Evolutionary conservation across 2,113 vertebrate genomes (phyloP).

Genomic region (Pelusios castaneus): DNA sequence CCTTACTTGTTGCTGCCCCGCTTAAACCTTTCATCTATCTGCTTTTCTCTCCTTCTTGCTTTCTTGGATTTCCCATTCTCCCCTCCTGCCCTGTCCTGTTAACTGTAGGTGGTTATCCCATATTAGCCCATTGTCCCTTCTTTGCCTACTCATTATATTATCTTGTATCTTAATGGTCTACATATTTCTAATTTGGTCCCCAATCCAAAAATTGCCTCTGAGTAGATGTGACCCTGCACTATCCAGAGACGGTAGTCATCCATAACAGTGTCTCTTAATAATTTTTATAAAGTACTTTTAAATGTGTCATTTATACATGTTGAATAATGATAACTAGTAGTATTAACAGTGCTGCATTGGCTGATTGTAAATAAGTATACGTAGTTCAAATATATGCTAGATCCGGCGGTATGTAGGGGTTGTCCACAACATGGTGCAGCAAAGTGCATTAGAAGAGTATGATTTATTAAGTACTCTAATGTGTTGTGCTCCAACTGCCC

Average conservation of each 20-base stretch:
- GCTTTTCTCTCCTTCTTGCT: neutral
- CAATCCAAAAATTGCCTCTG: no score
- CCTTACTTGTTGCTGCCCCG: slow-evolving; percentile 10
- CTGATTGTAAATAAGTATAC: no score
- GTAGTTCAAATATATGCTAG: no score
- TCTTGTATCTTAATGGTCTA: neutral
- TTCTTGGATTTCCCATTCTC: neutral
- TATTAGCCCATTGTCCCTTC: neutral
- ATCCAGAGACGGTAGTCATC: no score
- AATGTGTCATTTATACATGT: neutral
- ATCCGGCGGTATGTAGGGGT: neutral
- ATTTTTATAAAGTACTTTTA: no score
- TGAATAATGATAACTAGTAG: no score
- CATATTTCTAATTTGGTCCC: no score
- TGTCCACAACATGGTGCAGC: neutral
- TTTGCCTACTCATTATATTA: neutral
- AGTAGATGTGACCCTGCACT: no score
- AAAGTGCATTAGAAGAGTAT: neutral
- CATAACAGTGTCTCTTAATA: no score
- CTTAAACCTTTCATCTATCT: neutral
- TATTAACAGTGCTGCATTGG: no score
- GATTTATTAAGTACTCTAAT: neutral
- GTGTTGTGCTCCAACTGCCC: neutral
- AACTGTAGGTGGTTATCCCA: neutral
- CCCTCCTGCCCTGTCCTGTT: neutral